Percentiles rank a stretch among this genome's conserved stretches.
phyloP scores from a whole-genome alignment of 2,797 vertebrate genomes.

The Neostethus bicornis region DNA sequence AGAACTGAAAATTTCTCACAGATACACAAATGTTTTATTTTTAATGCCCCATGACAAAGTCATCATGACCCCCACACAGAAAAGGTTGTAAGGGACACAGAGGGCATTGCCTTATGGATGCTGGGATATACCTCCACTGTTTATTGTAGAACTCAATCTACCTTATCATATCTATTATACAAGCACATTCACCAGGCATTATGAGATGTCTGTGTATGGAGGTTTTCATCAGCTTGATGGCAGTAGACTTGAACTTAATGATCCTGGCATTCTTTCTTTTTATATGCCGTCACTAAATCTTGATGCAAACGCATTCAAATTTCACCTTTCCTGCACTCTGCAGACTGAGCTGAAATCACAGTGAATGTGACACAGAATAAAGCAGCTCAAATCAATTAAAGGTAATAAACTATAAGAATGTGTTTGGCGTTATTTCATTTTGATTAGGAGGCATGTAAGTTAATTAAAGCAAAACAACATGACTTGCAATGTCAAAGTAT shows the following conservation, averaged over 20 bases:
- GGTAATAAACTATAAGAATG: neutral
- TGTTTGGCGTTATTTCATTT: neutral
- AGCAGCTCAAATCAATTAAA: slow-evolving; percentile 9
- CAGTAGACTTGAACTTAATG: slow-evolving; percentile 80
- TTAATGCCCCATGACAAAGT: slow-evolving; percentile 8
- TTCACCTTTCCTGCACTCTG: slow-evolving; percentile 71
- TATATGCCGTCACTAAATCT: slow-evolving; percentile 80
- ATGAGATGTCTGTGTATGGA: slow-evolving; percentile 69
- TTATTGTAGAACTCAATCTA: slow-evolving; percentile 80
- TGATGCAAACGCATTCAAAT: slow-evolving; percentile 65
- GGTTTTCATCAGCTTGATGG: slow-evolving; percentile 82
- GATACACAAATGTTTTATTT: neutral
- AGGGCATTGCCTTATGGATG: slow-evolving; percentile 64
- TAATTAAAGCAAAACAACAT: too few relatives aligned
- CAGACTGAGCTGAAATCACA: slow-evolving; percentile 47
- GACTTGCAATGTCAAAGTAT: neutral
- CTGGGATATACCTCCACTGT: slow-evolving; percentile 69
- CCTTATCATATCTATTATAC: slow-evolving; percentile 70
- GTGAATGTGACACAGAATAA: slow-evolving; percentile 11
- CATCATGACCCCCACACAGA: neutral
- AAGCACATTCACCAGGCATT: slow-evolving; percentile 42
- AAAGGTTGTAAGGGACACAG: slow-evolving; percentile 69
- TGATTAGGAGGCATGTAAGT: too few relatives aligned
- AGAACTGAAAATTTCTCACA: neutral
- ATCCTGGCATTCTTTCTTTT: slow-evolving; percentile 78